Conservation (phyloP, 2,888 invertebrate genomes). For the Atherix ibis region DNA sequence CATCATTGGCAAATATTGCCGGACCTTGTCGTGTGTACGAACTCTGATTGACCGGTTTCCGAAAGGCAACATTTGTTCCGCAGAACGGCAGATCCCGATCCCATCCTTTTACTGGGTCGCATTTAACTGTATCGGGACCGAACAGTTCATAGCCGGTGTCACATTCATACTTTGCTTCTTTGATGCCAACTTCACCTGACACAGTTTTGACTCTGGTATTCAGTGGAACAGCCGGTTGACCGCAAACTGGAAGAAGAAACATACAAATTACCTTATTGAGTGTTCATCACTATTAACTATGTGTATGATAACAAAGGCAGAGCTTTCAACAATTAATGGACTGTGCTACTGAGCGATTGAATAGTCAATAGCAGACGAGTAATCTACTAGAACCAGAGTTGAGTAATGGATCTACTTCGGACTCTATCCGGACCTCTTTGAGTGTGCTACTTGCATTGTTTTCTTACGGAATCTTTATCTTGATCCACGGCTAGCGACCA, state of each 20-base stretch:
- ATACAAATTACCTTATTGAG: background rate
- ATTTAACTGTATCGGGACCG: constrained; percentile 53
- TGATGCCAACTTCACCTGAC: constrained; percentile 36
- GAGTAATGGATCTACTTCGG: too few relatives aligned
- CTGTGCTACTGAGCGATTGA: too few relatives aligned
- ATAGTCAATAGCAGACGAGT: too few relatives aligned
- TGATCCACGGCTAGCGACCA: too few relatives aligned
- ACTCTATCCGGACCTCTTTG: too few relatives aligned
- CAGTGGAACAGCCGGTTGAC: constrained; percentile 70
- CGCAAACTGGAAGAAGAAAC: constrained; percentile 38
- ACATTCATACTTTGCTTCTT: constrained; percentile 62
- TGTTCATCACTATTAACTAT: too few relatives aligned
- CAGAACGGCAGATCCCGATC: constrained; percentile 70
- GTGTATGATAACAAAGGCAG: too few relatives aligned
- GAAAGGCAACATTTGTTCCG: constrained; percentile 73
- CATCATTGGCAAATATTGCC: constrained; percentile 75
- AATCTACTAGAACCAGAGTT: too few relatives aligned
- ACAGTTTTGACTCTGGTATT: constrained; percentile 51
- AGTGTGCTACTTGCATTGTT: too few relatives aligned
- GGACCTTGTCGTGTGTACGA: constrained; percentile 73
- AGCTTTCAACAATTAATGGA: too few relatives aligned
- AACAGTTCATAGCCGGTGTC: constrained; percentile 82
- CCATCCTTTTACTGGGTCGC: constrained; percentile 60
- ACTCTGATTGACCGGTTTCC: constrained; percentile 82
- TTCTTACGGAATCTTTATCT: too few relatives aligned